A percentile compares a stretch with the other conserved stretches of the same genome.
Evolutionary conservation across 2,797 vertebrate species (phyloP).

Genomic region (Amazona ochrocephala): DNA sequence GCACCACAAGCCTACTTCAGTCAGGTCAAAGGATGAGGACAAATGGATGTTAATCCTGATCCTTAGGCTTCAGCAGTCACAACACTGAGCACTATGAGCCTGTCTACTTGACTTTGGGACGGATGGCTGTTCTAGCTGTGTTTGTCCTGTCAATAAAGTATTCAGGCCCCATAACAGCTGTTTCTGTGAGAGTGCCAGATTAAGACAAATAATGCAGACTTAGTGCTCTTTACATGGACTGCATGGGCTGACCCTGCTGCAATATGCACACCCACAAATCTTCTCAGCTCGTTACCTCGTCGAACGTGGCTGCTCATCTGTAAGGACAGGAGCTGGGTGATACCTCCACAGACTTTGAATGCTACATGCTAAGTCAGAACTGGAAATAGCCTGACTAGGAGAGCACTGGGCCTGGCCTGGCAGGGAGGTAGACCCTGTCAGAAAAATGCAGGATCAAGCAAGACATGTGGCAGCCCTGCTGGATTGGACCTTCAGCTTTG

Average conservation of each 20-base stretch:
- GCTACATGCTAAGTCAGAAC: neutral
- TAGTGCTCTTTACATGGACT: conserved; percentile 42
- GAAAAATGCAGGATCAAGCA: neutral
- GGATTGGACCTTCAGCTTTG: neutral
- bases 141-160: conserved; percentile 2
- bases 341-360: neutral
- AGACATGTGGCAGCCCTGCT: neutral
- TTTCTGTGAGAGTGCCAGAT: conserved; percentile 24
- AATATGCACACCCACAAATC: conserved; percentile 51
- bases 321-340: neutral
- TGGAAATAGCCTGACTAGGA: neutral
- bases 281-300: conserved; percentile 56
- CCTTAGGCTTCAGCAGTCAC: neutral
- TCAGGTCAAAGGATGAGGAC: neutral
- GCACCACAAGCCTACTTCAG: neutral
- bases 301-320: neutral
- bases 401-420: neutral
- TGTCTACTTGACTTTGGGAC: conserved; percentile 29
- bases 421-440: neutral
- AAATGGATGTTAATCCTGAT: neutral
- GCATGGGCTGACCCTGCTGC: conserved; percentile 30
- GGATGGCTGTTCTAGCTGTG: conserved; percentile 1
- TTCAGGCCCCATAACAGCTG: conserved; percentile 48
- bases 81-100: neutral
- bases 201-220: conserved; percentile 55